Evolutionary conservation across 2,888 invertebrate species (phyloP), one percentile per base, ranked within the genome.

Genomic region (Cordylochernes scorpioides): DNA sequence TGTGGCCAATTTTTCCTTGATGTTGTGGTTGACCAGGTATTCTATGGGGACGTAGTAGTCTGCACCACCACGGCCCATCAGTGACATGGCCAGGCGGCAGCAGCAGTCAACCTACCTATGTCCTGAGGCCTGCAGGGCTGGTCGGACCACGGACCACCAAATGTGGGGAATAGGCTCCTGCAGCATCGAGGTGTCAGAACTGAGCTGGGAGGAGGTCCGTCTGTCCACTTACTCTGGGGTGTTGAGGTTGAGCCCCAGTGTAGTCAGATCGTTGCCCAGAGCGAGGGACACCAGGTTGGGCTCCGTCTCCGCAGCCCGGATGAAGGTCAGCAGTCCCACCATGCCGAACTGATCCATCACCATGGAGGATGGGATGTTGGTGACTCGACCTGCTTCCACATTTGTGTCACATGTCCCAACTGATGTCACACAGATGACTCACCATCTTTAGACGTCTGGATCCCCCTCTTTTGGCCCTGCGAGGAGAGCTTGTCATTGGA

Each of bases 261-360:
- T 84, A 39, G 94, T 97, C 50, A 97, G 65, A 60, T 97, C 97
- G 58, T 86, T 86, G 40, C 97, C 97, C 49, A 97, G 65, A 36
- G 94, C 91, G 52, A 99, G 59, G 35, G 86, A 80, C 43, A 91
- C 86, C 49, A 97, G 64, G 57, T 84, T 84, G 30, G 82, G 86
- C 60, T 94, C 88, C 33, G 82, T 75, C 59, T 97, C 94, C 38
- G 91, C 86, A 40, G 88, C 86, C 51, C 91, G 67, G 46, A 99
- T 88, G 59, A 94, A 94, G 44, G 94, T 86, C 55, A 99, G 62
- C 45, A 99, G 65, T 27, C 97, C 97, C 43, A 94, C 88, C 63
- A 99, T 94, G 46, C 97, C 97, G 57, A 88, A 97, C 61, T 97
- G 97, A 60, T 99, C 97, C 46, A 75, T 78, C 42, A 99, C 82